phyloP scores from a whole-genome alignment of 1,140 invertebrate species.

The Phenacoccus solenopsis region DNA sequence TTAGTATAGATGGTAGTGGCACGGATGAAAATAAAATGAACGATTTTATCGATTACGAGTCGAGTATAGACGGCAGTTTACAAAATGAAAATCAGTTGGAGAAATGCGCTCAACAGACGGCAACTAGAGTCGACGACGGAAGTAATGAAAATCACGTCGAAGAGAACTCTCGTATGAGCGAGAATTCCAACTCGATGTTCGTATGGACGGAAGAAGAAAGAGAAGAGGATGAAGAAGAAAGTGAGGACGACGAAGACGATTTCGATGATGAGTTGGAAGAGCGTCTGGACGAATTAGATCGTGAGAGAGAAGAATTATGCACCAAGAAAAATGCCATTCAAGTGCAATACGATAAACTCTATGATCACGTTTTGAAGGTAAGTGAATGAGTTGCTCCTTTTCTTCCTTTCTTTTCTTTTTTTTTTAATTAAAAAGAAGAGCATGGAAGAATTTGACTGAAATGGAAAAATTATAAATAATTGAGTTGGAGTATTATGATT shows the following conservation, averaged over 20 bases:
- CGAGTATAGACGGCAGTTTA: neutral
- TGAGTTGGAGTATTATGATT: too few relatives aligned
- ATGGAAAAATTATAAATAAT: too few relatives aligned
- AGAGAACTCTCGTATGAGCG: neutral
- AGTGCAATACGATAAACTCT: neutral
- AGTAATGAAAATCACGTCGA: neutral
- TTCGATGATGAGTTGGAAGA: neutral
- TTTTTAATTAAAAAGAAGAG: too few relatives aligned
- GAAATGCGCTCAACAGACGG: neutral
- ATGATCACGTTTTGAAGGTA: neutral
- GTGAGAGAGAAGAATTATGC: neutral
- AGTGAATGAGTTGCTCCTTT: neutral
- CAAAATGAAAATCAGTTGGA: neutral
- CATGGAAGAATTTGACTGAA: too few relatives aligned
- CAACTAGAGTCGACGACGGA: neutral
- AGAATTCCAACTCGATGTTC: neutral
- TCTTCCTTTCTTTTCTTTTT: too few relatives aligned
- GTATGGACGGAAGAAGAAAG: neutral
- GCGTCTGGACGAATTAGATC: neutral
- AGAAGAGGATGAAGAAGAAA: neutral
- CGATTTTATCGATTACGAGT: conserved; percentile 11
- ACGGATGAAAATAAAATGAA: neutral
- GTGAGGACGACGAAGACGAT: neutral
- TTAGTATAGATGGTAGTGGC: neutral
- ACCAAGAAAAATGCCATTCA: neutral